These are phyloP conservation scores for Motacilla tschutschensis DNA, from an alignment of 2,113 vertebrate genomes.

Conservation along the genomic window DNA sequence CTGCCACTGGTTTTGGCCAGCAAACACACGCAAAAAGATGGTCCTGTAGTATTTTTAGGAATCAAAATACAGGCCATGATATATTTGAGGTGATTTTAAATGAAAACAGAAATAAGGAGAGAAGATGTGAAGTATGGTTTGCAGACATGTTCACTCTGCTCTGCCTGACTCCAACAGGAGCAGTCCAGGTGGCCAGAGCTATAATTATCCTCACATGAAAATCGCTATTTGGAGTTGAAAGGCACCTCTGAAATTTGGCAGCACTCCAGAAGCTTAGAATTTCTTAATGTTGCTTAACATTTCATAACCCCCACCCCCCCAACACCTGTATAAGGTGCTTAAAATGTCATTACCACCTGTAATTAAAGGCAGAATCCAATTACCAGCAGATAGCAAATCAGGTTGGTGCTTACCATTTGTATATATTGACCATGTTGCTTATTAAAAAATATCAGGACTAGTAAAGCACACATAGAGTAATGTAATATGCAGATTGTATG, in stretches of 20 bases:
- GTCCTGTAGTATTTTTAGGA: background rate
- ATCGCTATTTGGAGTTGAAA: constrained; percentile 66
- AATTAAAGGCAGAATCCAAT: constrained; percentile 75
- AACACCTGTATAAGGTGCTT: constrained; percentile 73
- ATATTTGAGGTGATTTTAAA: background rate
- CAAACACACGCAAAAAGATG: background rate
- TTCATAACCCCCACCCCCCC: constrained; percentile 31
- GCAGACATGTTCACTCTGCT: background rate
- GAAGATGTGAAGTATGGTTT: background rate
- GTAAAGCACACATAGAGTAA: constrained; percentile 30
- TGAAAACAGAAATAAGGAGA: constrained; percentile 1
- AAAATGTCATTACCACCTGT: constrained; percentile 76
- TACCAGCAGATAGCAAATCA: constrained; percentile 57
- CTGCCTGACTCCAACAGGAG: constrained; percentile 4
- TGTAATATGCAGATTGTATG: constrained; percentile 44
- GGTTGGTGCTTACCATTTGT: constrained; percentile 44
- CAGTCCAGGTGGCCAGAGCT: constrained; percentile 54
- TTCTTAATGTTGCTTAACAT: constrained; percentile 65
- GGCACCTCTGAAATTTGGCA: constrained; percentile 67
- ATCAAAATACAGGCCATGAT: background rate
- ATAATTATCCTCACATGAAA: constrained; percentile 66
- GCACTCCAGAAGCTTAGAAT: constrained; percentile 50
- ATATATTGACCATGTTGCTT: constrained; percentile 51
- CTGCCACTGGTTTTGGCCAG: background rate
- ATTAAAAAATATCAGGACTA: constrained; percentile 22